phyloP scores from a whole-genome alignment of 2,113 vertebrate species.

The Thamnaconus septentrionalis region DNA sequence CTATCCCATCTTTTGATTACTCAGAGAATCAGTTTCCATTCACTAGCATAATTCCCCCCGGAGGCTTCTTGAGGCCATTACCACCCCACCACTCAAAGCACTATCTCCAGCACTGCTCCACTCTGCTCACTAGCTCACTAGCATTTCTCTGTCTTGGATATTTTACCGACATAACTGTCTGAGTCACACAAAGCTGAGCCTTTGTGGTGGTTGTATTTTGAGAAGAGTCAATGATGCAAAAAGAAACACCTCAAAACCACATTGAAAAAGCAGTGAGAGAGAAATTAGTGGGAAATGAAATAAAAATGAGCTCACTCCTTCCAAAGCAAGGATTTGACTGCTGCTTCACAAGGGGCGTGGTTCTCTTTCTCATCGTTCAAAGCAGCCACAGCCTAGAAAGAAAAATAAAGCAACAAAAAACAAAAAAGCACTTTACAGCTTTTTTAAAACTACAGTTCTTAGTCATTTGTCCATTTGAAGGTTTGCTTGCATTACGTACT shows the following conservation, averaged over 20 bases:
- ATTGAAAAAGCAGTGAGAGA: constrained; percentile 21
- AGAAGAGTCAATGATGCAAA: too few species aligned
- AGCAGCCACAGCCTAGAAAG: constrained; percentile 21
- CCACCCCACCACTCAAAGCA: constrained; percentile 8
- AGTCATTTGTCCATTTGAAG: too few species aligned
- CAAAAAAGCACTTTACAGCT: constrained; percentile 3
- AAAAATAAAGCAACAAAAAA: background rate
- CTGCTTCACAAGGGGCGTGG: constrained; percentile 52
- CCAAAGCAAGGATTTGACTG: constrained; percentile 56
- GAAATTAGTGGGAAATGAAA: constrained; percentile 17
- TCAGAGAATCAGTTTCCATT: constrained; percentile 2
- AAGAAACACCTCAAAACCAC: background rate
- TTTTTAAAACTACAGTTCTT: background rate
- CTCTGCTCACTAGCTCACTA: background rate
- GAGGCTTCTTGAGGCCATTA: constrained; percentile 28
- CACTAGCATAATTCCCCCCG: constrained; percentile 6
- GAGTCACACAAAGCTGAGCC: too few species aligned
- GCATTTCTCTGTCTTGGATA: too few species aligned
- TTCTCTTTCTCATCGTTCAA: constrained; percentile 55
- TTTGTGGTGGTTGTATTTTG: too few species aligned
- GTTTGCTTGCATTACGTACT: too few species aligned
- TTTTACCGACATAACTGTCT: too few species aligned
- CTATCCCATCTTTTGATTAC: constrained; percentile 12
- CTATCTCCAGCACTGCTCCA: constrained; percentile 2
- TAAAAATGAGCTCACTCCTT: constrained; percentile 47